Base-by-base conservation (phyloP, 2,113 vertebrate genomes). In the Conger conger region DNA sequence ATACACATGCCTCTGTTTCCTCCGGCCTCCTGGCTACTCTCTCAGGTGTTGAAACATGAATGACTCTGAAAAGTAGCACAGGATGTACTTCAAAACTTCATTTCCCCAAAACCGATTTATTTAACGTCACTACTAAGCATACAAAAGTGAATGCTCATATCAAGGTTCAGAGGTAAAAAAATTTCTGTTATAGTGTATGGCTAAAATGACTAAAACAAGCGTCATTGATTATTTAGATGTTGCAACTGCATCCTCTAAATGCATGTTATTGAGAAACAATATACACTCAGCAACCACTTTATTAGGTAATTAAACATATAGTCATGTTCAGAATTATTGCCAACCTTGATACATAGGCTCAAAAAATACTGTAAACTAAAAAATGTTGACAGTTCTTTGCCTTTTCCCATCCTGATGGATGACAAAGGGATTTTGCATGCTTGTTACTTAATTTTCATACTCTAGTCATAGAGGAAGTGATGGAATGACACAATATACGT, bases 1-100 rank as follows among this genome's bases (percentile, higher is more conserved):
- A 88, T 89, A 87, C 91, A 90, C 92, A 91, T 92, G 91, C 90
- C 89, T 87, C 90, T 85, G 87, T 89, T 92, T 91, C 90, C 91
- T 90, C 88, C 57, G 20, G 83, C 73, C 87, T 85, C 60, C 89
- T 85, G 68, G 86, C 85, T 82, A 76, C 88, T 87, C 87, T 83
- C 42, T 85, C 82, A 63, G 81, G 89, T 89, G 91, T 73, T 92
- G 91, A 93, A 92, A 92, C 86, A 92, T 90, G 90, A 93, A 94
- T 91, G 92, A 92, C 88, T 92, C 89, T 88, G 91, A 37, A 82
- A 90, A 85, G 85, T 86, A 88, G 87, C 86, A 84, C 84, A 79
- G 92, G 86, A 86, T 86, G 81, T 90, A 88, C 90, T 91, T 91
- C 86, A 90, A 87, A 87, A 86, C 73, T 89, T 87, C 89, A 73